A percentile compares a stretch with the other conserved stretches of the same genome.
These are phyloP conservation scores for Hypsibius dujardini DNA, from an alignment of 1,140 invertebrate species.

Conservation along the genomic window DNA sequence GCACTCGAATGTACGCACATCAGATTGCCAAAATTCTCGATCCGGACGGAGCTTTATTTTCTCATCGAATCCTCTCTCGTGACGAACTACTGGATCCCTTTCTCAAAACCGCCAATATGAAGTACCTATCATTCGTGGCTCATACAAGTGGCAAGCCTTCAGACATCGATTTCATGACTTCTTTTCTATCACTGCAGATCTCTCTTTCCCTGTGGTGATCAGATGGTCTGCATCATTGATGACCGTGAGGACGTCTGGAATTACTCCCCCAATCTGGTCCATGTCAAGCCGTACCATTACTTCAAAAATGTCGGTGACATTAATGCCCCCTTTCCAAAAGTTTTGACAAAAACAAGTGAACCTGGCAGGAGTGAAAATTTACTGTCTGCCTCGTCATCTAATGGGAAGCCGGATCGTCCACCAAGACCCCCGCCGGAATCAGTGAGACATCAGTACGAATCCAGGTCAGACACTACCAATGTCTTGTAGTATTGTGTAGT, in stretches of 20 bases:
- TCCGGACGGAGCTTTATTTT: conserved; percentile 63
- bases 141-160: no score
- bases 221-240: conserved; percentile 96
- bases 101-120: conserved; percentile 90
- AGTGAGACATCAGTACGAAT: conserved; percentile 7
- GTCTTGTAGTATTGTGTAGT: no score
- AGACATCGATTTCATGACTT: conserved; percentile 19
- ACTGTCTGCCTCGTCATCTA: not conserved
- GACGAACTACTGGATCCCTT: conserved; percentile 92
- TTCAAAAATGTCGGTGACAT: conserved; percentile 97
- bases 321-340: conserved; percentile 58
- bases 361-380: conserved; percentile 18
- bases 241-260: conserved; percentile 98
- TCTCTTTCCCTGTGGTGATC: conserved; percentile 90
- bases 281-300: conserved; percentile 80
- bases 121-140: conserved; percentile 41
- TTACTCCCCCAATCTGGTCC: conserved; percentile 77
- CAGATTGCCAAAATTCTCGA: conserved; percentile 76
- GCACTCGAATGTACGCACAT: conserved; percentile 90
- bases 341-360: conserved; percentile 44
- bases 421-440: conserved; percentile 23
- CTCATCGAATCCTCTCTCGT: conserved; percentile 81
- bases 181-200: conserved; percentile 46
- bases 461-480: no score
- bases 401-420: conserved; percentile 20